Evolutionary conservation across 2,888 invertebrate genomes (phyloP).

Genomic region (Hyposoter didymator): DNA sequence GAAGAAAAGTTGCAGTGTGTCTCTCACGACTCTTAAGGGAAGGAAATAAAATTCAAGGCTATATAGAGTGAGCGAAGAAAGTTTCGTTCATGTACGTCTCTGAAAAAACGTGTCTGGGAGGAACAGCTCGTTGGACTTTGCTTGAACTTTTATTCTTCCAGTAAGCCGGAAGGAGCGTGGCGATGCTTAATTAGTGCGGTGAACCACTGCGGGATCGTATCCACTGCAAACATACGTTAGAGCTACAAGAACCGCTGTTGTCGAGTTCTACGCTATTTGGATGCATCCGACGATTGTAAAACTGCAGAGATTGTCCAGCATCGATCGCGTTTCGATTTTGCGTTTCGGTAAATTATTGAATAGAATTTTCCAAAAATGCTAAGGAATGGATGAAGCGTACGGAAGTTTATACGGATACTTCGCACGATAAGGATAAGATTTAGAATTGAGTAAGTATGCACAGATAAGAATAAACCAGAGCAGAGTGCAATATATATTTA

Average conservation of each 20-base stretch:
- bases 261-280: conserved; percentile 39
- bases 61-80: neutral
- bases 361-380: neutral
- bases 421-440: conserved; percentile 56
- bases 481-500: neutral
- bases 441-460: conserved; percentile 14
- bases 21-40: neutral
- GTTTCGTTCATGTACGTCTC: neutral
- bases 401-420: conserved; percentile 36
- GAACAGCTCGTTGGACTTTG: conserved; percentile 35
- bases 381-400: neutral
- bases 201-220: conserved; percentile 57
- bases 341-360: neutral
- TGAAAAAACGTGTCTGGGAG: neutral
- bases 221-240: conserved; percentile 22
- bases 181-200: conserved; percentile 62
- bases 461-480: neutral
- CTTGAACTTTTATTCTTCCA: conserved; percentile 60
- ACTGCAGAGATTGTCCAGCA: neutral
- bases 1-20: neutral
- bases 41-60: neutral
- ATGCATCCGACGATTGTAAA: conserved; percentile 38
- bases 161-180: conserved; percentile 43
- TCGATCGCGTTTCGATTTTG: conserved; percentile 11
- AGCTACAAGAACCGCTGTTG: conserved; percentile 34